Percentiles rank a stretch among this genome's conserved stretches.
Conservation (phyloP, 2,888 invertebrate species). For the Heterodera filipjevi region DNA sequence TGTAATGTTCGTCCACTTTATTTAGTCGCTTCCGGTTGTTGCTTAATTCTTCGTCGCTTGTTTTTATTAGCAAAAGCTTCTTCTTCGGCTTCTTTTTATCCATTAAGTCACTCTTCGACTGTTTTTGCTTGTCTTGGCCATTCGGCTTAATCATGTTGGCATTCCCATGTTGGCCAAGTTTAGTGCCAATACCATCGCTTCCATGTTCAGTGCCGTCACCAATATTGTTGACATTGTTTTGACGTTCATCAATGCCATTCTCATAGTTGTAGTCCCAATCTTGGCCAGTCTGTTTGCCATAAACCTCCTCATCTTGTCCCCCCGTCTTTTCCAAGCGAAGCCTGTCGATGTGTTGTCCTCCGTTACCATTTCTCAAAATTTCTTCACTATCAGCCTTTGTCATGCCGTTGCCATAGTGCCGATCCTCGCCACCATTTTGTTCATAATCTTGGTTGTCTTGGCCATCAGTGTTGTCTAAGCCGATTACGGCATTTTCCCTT, state of each 20-base stretch:
- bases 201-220: background rate
- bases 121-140: background rate
- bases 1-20: conserved; percentile 20
- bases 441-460: background rate
- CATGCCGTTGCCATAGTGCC: background rate
- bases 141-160: background rate
- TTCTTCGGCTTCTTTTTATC: background rate
- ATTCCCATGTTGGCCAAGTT: background rate
- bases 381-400: background rate
- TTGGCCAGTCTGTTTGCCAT: background rate
- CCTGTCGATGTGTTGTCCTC: too few relatives aligned
- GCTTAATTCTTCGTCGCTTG: background rate
- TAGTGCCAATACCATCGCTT: background rate
- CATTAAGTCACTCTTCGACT: background rate
- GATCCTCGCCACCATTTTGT: background rate
- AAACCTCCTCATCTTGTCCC: background rate
- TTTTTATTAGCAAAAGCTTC: background rate
- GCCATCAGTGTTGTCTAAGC: background rate
- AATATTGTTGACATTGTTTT: background rate
- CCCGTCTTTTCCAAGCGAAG: background rate
- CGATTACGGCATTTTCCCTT: too few relatives aligned
- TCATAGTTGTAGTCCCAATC: background rate
- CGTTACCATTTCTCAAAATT: too few relatives aligned
- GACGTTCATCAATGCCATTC: background rate
- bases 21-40: background rate